Conservation (phyloP, 2,888 invertebrate species). For the Drosophila limbata region DNA sequence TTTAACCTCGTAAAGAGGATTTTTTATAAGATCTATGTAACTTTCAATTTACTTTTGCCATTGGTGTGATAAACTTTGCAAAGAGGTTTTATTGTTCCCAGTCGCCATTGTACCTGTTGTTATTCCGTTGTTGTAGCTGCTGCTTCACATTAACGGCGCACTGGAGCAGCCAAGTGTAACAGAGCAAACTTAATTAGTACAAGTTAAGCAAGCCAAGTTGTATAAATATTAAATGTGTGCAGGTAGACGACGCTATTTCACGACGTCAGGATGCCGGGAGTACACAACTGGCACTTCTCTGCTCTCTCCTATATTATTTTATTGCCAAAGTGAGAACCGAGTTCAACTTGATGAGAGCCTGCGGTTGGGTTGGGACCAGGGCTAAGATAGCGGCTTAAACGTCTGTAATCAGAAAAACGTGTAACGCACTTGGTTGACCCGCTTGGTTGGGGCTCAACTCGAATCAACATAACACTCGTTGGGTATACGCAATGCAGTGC, state of each 20-base stretch:
- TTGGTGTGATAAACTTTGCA: conserved; percentile 63
- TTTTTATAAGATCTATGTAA: conserved; percentile 62
- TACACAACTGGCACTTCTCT: neutral
- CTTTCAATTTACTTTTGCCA: conserved; percentile 36
- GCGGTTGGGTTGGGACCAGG: neutral
- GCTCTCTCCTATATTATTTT: neutral
- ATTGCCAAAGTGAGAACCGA: conserved; percentile 50
- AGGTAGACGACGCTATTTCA: conserved; percentile 28
- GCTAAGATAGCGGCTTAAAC: neutral
- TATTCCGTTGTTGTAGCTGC: conserved; percentile 33
- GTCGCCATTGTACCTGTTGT: conserved; percentile 28
- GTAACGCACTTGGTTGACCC: neutral
- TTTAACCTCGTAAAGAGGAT: no score
- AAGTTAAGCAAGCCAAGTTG: conserved; percentile 76
- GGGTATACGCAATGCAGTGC: neutral
- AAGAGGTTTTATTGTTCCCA: conserved; percentile 29
- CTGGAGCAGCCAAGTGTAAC: conserved; percentile 71
- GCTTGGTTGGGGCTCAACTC: neutral
- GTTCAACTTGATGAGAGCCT: conserved; percentile 3
- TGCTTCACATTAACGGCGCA: conserved; percentile 51
- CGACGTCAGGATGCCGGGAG: neutral
- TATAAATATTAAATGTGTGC: conserved; percentile 72
- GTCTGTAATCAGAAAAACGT: conserved; percentile 1
- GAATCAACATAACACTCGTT: neutral
- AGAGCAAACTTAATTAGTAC: conserved; percentile 76